Percentiles rank a stretch among this genome's conserved stretches.
Conservation (phyloP, 2,113 vertebrate species). For the Scolopax mira region DNA sequence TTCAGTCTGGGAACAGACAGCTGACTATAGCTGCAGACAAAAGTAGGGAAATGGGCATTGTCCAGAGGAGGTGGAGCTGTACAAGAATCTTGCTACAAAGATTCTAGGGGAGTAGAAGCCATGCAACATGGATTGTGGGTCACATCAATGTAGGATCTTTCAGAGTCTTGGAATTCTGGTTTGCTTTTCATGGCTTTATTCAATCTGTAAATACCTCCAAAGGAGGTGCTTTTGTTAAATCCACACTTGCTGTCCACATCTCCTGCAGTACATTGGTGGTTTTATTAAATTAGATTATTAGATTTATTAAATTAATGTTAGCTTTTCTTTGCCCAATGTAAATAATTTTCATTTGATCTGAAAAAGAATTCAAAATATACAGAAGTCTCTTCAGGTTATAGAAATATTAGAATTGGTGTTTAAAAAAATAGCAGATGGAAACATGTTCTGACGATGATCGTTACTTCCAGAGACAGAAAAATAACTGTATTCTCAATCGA, state of each 20-base stretch:
- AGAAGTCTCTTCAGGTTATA: not conserved
- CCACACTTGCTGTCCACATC: not conserved
- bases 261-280: not conserved
- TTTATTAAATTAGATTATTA: not conserved
- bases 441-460: not conserved
- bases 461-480: not conserved
- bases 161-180: too few species aligned
- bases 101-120: not conserved
- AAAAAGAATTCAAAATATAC: not conserved
- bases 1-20: not conserved
- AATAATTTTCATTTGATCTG: not conserved
- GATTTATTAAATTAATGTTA: not conserved
- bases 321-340: not conserved
- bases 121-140: not conserved
- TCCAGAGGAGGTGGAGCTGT: not conserved
- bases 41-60: not conserved
- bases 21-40: not conserved
- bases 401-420: not conserved
- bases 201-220: not conserved
- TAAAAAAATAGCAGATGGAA: not conserved
- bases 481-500: not conserved
- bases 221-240: not conserved
- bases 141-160: not conserved
- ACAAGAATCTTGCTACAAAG: not conserved
- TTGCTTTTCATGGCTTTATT: too few species aligned